phyloP scores from a whole-genome alignment of 1,140 invertebrate species.

The Pseudachorutes palmiensis region DNA sequence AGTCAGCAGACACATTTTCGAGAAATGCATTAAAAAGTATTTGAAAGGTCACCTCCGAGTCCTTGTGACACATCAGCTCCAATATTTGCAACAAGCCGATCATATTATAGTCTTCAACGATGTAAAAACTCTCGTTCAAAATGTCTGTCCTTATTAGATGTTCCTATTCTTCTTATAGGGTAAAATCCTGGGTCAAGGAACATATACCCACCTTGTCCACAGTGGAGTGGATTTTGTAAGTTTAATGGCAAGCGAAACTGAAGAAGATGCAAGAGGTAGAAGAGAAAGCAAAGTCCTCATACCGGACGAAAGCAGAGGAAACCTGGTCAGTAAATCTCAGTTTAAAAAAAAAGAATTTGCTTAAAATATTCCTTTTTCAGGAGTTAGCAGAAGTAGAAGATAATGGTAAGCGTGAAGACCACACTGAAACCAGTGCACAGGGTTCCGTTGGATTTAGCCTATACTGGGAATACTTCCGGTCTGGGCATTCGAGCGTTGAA shows the following conservation, averaged over 20 bases:
- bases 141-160: too few species aligned
- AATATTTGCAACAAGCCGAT: too few species aligned
- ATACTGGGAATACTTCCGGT: slow-evolving; percentile 28
- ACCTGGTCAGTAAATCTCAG: neutral
- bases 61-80: too few species aligned
- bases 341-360: neutral
- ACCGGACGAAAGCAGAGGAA: too few species aligned
- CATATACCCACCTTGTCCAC: slow-evolving; percentile 49
- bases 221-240: slow-evolving; percentile 58
- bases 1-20: too few species aligned
- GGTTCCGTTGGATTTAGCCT: slow-evolving; percentile 25
- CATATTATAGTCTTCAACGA: too few species aligned
- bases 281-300: neutral
- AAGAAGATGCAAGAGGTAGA: slow-evolving; percentile 21
- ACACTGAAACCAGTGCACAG: slow-evolving; percentile 28
- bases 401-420: slow-evolving; percentile 16
- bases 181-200: slow-evolving; percentile 49
- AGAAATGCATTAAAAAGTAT: too few species aligned
- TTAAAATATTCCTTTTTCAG: neutral
- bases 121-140: too few species aligned
- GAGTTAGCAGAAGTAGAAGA: too few species aligned
- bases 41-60: too few species aligned
- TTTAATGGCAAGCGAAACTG: slow-evolving; percentile 46
- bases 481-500: slow-evolving; percentile 19
- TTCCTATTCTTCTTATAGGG: too few species aligned